phyloP scores from a whole-genome alignment of 2,113 vertebrate genomes.

The Pontoporia blainvillei region DNA sequence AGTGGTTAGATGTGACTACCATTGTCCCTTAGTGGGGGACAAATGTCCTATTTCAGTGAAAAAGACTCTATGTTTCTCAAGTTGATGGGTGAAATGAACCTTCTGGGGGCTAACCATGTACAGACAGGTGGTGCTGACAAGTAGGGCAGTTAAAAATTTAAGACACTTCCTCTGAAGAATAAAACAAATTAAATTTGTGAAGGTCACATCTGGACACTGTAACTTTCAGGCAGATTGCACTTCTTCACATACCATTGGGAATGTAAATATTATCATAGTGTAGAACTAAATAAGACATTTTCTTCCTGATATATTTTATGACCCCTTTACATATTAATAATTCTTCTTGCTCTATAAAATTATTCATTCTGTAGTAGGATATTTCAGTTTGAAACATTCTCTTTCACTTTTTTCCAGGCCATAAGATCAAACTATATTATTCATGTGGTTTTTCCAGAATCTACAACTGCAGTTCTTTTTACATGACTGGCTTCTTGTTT shows the following conservation, averaged over 20 bases:
- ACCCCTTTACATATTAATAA: background rate
- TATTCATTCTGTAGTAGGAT: background rate
- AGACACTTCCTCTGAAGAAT: constrained; percentile 34
- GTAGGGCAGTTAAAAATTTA: constrained; percentile 30
- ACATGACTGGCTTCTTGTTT: background rate
- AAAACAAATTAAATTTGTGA: constrained; percentile 52
- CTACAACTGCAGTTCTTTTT: background rate
- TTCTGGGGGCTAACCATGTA: background rate
- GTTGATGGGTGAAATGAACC: background rate
- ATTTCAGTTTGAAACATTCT: constrained; percentile 13
- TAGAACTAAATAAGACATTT: constrained; percentile 1
- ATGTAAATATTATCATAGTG: background rate
- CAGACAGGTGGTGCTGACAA: constrained; percentile 33
- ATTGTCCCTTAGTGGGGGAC: background rate
- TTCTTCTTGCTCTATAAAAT: background rate
- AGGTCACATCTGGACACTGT: constrained; percentile 50
- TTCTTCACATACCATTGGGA: background rate
- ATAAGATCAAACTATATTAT: background rate
- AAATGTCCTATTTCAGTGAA: background rate
- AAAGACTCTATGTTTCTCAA: background rate
- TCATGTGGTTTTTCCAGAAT: background rate
- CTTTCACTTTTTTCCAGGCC: background rate
- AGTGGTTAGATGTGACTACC: background rate
- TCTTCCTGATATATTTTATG: constrained; percentile 23
- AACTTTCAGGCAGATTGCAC: background rate